These are phyloP conservation scores for Gavia stellata DNA, from an alignment of 2,113 vertebrate genomes.

Conservation along the genomic window DNA sequence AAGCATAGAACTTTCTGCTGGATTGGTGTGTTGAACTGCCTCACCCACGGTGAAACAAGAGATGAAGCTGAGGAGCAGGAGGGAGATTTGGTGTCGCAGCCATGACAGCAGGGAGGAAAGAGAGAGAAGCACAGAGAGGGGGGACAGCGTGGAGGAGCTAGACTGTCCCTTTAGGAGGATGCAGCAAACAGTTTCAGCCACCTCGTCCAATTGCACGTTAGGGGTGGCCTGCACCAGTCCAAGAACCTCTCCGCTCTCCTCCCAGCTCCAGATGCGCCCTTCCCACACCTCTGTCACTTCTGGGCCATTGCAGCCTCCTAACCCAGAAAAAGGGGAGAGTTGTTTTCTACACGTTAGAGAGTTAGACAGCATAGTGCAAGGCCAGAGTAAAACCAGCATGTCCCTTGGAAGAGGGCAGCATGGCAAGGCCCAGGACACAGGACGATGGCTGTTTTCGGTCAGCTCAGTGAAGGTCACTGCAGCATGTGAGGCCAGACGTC, in stretches of 20 bases:
- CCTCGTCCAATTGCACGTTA: accelerated
- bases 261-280: neutral
- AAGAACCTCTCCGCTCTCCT: neutral
- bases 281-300: neutral
- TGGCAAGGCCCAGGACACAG: accelerated
- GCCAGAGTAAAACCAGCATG: neutral
- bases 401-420: neutral
- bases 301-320: neutral
- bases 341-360: neutral
- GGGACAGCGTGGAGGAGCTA: neutral
- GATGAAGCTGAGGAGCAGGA: neutral
- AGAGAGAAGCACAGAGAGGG: neutral
- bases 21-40: neutral
- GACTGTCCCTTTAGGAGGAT: neutral
- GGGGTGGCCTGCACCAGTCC: neutral
- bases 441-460: accelerated
- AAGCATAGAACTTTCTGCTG: neutral
- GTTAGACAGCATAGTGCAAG: neutral
- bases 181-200: neutral
- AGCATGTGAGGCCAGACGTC: neutral
- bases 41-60: neutral
- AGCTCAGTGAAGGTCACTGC: neutral
- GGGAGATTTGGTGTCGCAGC: neutral
- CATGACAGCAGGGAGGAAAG: neutral
- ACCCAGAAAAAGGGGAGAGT: neutral